These are phyloP conservation scores for Peromyscus aztecus DNA, from an alignment of 2,797 vertebrate species.

Conservation along the genomic window DNA sequence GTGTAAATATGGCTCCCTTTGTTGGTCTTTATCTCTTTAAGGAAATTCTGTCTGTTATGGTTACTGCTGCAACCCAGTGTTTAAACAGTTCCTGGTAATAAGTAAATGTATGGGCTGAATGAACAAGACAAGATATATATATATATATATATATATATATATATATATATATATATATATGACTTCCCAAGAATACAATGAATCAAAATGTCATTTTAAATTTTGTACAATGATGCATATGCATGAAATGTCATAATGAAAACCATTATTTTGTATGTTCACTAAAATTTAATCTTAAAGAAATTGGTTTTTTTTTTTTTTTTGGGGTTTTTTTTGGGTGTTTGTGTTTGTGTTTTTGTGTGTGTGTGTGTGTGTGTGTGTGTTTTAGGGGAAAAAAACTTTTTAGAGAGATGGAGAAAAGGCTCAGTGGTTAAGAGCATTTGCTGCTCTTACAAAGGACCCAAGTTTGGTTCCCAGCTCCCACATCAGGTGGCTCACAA, in stretches of 20 bases:
- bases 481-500: neutral
- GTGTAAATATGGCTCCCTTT: neutral
- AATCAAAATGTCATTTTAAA: constrained; percentile 1
- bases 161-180: neutral
- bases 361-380: neutral
- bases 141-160: too few species aligned
- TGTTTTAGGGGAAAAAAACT: neutral
- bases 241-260: neutral
- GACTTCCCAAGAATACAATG: constrained; percentile 42
- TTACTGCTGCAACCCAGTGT: neutral
- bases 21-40: neutral
- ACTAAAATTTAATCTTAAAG: neutral
- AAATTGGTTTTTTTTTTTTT: neutral
- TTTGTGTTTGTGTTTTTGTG: neutral
- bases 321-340: neutral
- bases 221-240: neutral
- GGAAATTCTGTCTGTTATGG: constrained; percentile 21
- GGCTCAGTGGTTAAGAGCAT: neutral
- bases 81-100: neutral
- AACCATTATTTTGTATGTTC: neutral
- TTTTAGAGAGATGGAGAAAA: neutral
- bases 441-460: neutral
- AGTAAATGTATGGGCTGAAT: constrained; percentile 21
- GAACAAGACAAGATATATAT: neutral
- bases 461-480: neutral